Percentiles rank a stretch among this genome's conserved stretches.
These are phyloP conservation scores for Zaprionus camerounensis DNA, from an alignment of 1,140 invertebrate genomes.

Conservation along the genomic window DNA sequence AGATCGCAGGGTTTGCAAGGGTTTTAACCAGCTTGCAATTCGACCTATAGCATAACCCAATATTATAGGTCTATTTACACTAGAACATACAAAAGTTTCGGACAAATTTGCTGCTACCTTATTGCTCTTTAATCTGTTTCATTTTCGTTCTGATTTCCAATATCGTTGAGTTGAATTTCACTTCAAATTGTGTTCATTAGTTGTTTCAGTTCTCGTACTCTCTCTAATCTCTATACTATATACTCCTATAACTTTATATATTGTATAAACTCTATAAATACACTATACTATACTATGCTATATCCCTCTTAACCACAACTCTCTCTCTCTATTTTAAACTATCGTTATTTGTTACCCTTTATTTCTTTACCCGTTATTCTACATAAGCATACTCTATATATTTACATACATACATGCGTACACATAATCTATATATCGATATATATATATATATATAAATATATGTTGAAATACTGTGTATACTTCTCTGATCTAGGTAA, in stretches of 20 bases:
- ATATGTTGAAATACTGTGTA: constrained; percentile 62
- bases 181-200: neutral
- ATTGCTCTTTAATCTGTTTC: neutral
- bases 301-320: constrained; percentile 13
- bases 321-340: constrained; percentile 12
- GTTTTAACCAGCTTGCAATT: neutral
- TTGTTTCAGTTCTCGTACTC: neutral
- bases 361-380: neutral
- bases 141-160: neutral
- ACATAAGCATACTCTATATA: constrained; percentile 14
- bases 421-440: constrained; percentile 12
- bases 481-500: constrained; percentile 79
- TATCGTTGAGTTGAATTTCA: constrained; percentile 1
- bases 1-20: neutral
- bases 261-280: neutral
- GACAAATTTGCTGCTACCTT: neutral
- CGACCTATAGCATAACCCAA: neutral
- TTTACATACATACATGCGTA: constrained; percentile 20
- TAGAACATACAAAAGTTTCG: neutral
- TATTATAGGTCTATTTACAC: neutral
- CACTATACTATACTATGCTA: constrained; percentile 17
- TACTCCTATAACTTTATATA: neutral
- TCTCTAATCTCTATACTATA: neutral
- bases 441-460: constrained; percentile 29
- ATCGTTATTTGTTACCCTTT: constrained; percentile 23